A percentile compares a stretch with the other conserved stretches of the same genome.
phyloP scores from a whole-genome alignment of 1,140 invertebrate species.

The Scaptomyza pallida region DNA sequence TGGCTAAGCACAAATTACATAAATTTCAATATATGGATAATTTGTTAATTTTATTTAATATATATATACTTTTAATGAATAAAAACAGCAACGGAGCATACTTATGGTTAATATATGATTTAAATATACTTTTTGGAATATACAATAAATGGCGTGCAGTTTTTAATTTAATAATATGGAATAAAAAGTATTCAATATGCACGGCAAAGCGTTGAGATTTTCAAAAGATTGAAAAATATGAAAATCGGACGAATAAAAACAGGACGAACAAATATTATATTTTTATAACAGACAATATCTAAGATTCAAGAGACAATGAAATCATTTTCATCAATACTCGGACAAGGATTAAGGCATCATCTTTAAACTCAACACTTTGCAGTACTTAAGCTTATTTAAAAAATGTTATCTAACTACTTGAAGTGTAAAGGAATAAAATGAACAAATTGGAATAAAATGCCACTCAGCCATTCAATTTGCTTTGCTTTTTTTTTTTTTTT shows the following conservation, averaged over 20 bases:
- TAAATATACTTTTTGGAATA: slow-evolving; percentile 2
- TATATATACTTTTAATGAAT: slow-evolving; percentile 36
- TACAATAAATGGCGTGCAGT: slow-evolving; percentile 31
- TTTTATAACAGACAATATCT: slow-evolving; percentile 2
- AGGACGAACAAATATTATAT: neutral
- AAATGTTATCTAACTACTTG: slow-evolving; percentile 58
- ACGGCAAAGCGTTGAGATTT: slow-evolving; percentile 4
- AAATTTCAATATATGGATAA: slow-evolving; percentile 17
- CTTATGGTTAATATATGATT: slow-evolving; percentile 15
- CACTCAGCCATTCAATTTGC: slow-evolving; percentile 74
- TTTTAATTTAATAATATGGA: slow-evolving; percentile 16
- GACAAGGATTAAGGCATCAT: slow-evolving; percentile 3
- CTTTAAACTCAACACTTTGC: slow-evolving; percentile 1
- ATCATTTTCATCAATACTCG: slow-evolving; percentile 5
- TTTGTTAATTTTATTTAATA: slow-evolving; percentile 2
- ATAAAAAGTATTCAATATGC: slow-evolving; percentile 19
- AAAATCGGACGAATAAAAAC: slow-evolving; percentile 11
- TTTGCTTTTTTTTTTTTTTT: slow-evolving; percentile 34
- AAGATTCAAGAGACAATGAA: neutral
- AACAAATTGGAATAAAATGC: slow-evolving; percentile 61
- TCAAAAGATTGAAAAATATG: neutral
- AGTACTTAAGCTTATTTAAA: slow-evolving; percentile 29
- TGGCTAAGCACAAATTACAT: slow-evolving; percentile 26
- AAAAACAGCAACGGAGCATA: slow-evolving; percentile 33
- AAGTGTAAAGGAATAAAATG: slow-evolving; percentile 60